Conservation (phyloP, 2,113 vertebrate species). For the Melospiza melodia region DNA sequence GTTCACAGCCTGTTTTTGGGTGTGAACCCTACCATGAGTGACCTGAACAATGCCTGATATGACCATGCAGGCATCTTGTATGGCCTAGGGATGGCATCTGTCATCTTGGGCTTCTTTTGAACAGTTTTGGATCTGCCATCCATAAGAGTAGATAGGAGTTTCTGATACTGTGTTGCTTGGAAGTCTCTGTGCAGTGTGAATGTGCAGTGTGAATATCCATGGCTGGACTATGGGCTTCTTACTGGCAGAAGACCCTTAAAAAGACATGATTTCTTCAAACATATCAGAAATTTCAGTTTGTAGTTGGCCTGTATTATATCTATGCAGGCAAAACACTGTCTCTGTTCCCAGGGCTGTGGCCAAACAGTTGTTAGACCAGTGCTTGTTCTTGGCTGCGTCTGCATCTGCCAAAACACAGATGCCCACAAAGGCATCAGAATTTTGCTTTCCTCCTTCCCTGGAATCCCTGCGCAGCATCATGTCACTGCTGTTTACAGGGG, state of each 20-base stretch:
- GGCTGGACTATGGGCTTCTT: background rate
- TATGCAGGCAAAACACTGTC: background rate
- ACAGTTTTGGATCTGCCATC: background rate
- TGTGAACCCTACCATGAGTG: rapidly evolving
- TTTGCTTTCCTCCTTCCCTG: background rate
- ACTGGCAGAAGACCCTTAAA: background rate
- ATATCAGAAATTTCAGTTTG: background rate
- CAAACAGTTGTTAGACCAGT: background rate
- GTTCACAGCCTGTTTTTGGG: background rate
- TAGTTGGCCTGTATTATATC: background rate
- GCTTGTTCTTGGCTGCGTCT: background rate
- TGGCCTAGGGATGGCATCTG: background rate
- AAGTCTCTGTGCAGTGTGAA: background rate
- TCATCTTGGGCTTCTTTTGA: background rate
- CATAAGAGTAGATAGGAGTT: background rate
- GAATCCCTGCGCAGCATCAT: rapidly evolving
- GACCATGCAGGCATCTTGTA: background rate
- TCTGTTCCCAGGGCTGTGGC: background rate
- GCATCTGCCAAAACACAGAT: background rate
- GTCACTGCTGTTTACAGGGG: background rate
- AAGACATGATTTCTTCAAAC: background rate
- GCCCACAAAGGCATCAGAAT: background rate
- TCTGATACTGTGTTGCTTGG: background rate
- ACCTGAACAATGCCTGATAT: background rate
- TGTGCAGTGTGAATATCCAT: background rate